A percentile compares a stretch with the other conserved stretches of the same genome.
Evolutionary conservation across 2,797 vertebrate species (phyloP).

Genomic region (Toxotes lorentzi): DNA sequence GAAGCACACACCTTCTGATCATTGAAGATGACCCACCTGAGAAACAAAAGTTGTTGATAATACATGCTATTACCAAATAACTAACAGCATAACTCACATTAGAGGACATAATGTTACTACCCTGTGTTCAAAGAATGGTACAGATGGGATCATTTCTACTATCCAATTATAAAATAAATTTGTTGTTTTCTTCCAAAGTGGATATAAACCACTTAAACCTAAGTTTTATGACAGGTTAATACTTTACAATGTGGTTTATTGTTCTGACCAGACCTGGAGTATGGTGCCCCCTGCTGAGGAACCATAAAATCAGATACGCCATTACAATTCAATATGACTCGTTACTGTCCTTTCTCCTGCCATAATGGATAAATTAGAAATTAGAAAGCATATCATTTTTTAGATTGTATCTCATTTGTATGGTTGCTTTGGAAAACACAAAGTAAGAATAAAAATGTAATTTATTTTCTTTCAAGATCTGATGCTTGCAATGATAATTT

Average conservation of each 20-base stretch:
- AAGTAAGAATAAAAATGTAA: background rate
- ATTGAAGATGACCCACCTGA: conserved; percentile 98
- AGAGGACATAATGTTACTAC: background rate
- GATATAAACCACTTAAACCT: background rate
- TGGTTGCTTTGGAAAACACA: background rate
- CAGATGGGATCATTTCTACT: background rate
- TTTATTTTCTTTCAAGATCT: background rate
- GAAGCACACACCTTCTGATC: conserved; percentile 99
- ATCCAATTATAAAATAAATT: background rate
- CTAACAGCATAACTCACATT: background rate
- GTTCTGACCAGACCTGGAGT: conserved; percentile 33
- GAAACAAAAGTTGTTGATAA: conserved; percentile 6
- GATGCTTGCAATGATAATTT: background rate
- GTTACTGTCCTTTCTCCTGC: background rate
- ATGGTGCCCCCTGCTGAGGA: conserved; percentile 67
- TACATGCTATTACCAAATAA: background rate
- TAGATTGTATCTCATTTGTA: background rate
- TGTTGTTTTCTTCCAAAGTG: background rate
- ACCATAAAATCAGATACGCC: background rate
- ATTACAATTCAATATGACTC: background rate
- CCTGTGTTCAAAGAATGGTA: background rate
- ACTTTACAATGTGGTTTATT: background rate
- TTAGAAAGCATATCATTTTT: background rate
- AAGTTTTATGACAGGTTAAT: background rate
- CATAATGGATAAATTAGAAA: background rate